Base-by-base conservation (phyloP, 2,113 vertebrate species). In the Paramormyrops kingsleyae region DNA sequence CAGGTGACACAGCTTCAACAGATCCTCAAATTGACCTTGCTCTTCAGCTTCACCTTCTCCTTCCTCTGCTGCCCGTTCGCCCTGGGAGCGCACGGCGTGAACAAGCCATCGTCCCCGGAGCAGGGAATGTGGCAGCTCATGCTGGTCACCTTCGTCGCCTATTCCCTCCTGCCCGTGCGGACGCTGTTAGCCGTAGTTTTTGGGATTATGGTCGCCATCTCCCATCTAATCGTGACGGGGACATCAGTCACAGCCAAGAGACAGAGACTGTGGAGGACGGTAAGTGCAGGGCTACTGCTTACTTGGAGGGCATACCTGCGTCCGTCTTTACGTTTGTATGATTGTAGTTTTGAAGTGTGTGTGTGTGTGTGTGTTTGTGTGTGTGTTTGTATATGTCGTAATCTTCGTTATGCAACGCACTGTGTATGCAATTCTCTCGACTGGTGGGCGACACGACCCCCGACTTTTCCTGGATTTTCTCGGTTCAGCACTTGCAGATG, bases 91-190 rank as follows among this genome's bases (percentile, higher is more conserved):
- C 95, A 96, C 39, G 94, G 93, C 87, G 90, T 93, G 87, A 93
- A 95, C 91, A 92, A 94, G 56, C 94, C 96, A 77, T 94, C 93
- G 62, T 94, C 96, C 42, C 97, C 98, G 0, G 98, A 98, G 91
- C 97, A 97, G 92, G 98, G 99, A 88, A 97, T 99, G 91, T 99
- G 99, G 99, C 98, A 99, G 95, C 97, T 99, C 88, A 98, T 99
- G 95, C 92, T 99, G 91, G 97, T 99, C 94, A 99, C 98, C 92
- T 99, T 99, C 92, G 96, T 99, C 93, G 97, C 97, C 89, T 99
- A 99, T 94, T 95, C 97, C 83, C 95, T 99, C 93, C 96, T 99
- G 91, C 99, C 99, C 4, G 99, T 99, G 93, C 97, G 98, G 93
- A 98, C 98, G 87, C 95, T 98, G 90, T 94, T 99, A 92, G 98